phyloP scores from a whole-genome alignment of 2,113 vertebrate species.

The Pogonocichla stellata region DNA sequence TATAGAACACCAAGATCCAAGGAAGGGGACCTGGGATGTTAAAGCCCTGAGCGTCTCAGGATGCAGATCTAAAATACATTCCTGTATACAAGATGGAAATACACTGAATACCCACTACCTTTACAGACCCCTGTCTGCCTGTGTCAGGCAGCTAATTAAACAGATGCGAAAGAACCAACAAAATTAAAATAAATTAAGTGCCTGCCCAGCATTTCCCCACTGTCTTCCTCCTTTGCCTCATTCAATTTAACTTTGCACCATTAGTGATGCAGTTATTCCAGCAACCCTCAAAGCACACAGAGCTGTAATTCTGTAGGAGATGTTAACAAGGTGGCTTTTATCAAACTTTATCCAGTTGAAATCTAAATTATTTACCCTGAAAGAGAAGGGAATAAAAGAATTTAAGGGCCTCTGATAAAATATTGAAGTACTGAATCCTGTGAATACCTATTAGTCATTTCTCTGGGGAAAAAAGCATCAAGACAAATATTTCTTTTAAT shows the following conservation, averaged over 20 bases:
- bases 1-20: not conserved
- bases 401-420: constrained; percentile 19
- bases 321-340: constrained; percentile 9
- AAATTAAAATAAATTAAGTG: constrained; percentile 20
- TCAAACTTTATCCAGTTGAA: constrained; percentile 19
- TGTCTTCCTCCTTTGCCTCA: not conserved
- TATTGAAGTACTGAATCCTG: not conserved
- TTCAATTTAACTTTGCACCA: not conserved
- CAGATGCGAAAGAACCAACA: constrained; percentile 9
- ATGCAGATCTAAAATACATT: not conserved
- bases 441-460: constrained; percentile 12
- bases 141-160: not conserved
- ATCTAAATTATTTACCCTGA: constrained; percentile 29
- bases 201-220: not conserved
- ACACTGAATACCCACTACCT: not conserved
- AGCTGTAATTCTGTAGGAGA: not conserved
- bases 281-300: not conserved
- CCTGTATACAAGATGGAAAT: not conserved
- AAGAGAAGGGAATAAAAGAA: constrained; percentile 13
- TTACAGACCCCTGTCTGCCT: not conserved
- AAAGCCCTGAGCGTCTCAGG: not conserved
- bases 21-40: not conserved
- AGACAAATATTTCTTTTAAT: constrained; percentile 7
- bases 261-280: not conserved
- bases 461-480: not conserved